Base-by-base conservation (phyloP, 2,888 invertebrate species). In the Sarcophaga caerulescens region DNA sequence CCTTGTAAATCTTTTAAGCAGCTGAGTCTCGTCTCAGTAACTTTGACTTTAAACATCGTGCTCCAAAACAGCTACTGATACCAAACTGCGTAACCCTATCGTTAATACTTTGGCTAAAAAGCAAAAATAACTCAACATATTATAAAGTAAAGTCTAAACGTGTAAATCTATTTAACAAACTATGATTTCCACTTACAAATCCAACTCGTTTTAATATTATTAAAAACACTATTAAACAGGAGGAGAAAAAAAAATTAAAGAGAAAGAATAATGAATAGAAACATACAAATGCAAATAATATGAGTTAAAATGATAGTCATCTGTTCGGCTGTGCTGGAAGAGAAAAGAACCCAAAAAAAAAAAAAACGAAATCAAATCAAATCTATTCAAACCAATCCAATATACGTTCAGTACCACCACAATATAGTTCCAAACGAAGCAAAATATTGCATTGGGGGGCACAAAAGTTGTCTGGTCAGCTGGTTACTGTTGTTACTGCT, bases 401-500 rank as follows among this genome's bases (percentile, higher is more conserved):
- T 35, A 35, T 0, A 10, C 2, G 35, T 35, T 10, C 35, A 35
- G 65, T 17, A 82, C 25, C 10, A 35, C 35, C 35, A 35, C 35
- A 35, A 35, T 63, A n/a, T 66, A 73, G 69, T 57, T 63, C 21
- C 73, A 74, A 75, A 70, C n/a, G 19, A 69, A 79, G 62, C 69
- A 81, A 81, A 79, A 35, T 35, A 6, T 5, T 35, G 6, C 25
- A 71, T 85, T 82, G 82, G 82, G 85, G 79, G 68, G 69, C 68
- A 62, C 75, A 85, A 75, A 79, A 82, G 79, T 85, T 75, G 68
- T 85, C 65, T 85, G 85, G 77, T 85, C 66, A 76, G 81, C 81
- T 68, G 77, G 65, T 65, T 35, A 23, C 44, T 57, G 75, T 12
- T 57, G 35, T 62, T 17, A 45, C 66, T 73, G 81, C 66, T 73